Evolutionary conservation across 2,113 vertebrate genomes (phyloP), one percentile per base, ranked within the genome.

Genomic region (Podilymbus podiceps): DNA sequence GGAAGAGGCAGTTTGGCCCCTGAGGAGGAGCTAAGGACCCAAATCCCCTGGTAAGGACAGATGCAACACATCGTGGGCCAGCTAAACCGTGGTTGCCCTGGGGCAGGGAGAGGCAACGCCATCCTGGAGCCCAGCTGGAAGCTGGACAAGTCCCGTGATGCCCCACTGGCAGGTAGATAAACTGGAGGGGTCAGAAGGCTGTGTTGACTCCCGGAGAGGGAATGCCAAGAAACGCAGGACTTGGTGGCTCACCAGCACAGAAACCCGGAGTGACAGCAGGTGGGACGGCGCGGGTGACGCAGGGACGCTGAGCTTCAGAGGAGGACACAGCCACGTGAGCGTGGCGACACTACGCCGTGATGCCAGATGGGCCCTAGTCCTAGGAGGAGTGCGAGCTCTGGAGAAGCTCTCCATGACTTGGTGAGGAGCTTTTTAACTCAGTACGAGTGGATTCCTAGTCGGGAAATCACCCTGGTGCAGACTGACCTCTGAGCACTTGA

Each of bases 261-360:
- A 11, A 47, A 31, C 50, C 18, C 2, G 14, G 46, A 31, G 20
- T 58, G 62, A 55, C 80, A 58, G 25, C 73, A 28, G 31, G 38
- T 40, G 20, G 30, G 28, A 38, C 46, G 71, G 44, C 1, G 1
- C 24, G 33, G 47, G 33, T 22, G 33, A 15, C 25, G 44, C 68
- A 28, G 47, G 42, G 9, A 40, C 63, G 4, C 21, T 15, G 25
- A 59, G 25, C 58, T 75, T 19, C 46, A 40, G 71, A 59, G 53
- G 20, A 67, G 35, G 23, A 50, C 28, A 4, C 6, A 23, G 33
- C 22, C 55, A 42, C 2, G 0, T 44, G 58, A 49, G 23, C 22
- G 5, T 1, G 6, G 55, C 38, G 30, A 1, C 8, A 6, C 11
- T 38, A 1, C 21, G 35, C 53, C 4, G 0, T 22, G 46, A 6